Conservation (phyloP, 2,797 vertebrate genomes). For the Crocodylus rhombifer region DNA sequence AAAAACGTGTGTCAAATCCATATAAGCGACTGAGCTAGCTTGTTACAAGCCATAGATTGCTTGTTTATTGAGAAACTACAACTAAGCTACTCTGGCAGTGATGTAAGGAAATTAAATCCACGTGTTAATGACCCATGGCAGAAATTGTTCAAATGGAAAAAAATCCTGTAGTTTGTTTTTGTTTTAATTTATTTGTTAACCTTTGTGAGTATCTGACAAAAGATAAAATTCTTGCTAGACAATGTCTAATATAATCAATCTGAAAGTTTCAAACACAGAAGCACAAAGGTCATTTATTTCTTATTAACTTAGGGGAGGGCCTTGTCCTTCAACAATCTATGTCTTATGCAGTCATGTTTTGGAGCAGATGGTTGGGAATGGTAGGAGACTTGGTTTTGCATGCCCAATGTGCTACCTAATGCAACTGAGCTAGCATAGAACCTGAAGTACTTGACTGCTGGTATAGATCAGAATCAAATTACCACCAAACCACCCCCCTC, state of each 20-base stretch:
- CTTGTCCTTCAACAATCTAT: background rate
- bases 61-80: constrained; percentile 8
- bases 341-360: background rate
- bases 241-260: background rate
- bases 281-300: background rate
- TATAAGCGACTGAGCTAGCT: background rate
- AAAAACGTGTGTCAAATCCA: background rate
- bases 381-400: background rate
- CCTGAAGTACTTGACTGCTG: background rate
- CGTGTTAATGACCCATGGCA: background rate
- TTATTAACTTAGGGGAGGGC: background rate
- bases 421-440: background rate
- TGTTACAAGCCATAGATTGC: constrained; percentile 9
- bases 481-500: background rate
- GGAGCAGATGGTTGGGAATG: background rate
- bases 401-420: background rate
- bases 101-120: background rate
- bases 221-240: background rate
- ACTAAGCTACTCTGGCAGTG: background rate
- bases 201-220: background rate
- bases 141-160: background rate
- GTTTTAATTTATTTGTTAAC: background rate
- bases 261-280: background rate
- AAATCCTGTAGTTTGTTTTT: background rate
- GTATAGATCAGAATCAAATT: background rate